These are phyloP conservation scores for Urosaurus nigricauda DNA, from an alignment of 2,797 vertebrate genomes.

Conservation along the genomic window DNA sequence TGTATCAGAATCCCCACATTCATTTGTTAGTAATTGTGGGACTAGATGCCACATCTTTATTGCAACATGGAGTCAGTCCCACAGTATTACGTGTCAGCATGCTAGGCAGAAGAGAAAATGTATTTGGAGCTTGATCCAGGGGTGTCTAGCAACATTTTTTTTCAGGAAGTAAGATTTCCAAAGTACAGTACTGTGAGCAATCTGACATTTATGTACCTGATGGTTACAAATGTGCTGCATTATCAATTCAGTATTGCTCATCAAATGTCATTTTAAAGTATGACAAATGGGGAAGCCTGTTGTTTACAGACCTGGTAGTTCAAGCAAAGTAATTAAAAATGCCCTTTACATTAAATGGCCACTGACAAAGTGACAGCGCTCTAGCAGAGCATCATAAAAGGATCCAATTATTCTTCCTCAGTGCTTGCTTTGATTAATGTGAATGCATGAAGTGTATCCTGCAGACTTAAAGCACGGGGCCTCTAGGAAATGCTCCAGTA, in stretches of 20 bases:
- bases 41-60: too few species aligned
- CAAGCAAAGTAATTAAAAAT: constrained; percentile 8
- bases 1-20: too few species aligned
- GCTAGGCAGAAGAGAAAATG: not conserved
- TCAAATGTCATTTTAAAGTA: not conserved
- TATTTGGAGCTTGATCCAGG: not conserved
- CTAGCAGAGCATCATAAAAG: not conserved
- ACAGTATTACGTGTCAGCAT: not conserved
- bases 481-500: not conserved
- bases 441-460: not conserved
- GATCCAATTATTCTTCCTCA: not conserved
- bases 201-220: not conserved
- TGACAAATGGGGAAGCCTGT: not conserved
- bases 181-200: not conserved
- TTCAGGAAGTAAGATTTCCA: not conserved
- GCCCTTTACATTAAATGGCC: not conserved
- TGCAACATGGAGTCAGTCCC: not conserved
- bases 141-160: not conserved
- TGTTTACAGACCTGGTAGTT: constrained; percentile 2
- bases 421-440: not conserved
- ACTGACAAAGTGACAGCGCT: not conserved
- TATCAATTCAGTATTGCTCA: constrained; percentile 7
- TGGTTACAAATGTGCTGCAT: not conserved
- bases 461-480: not conserved
- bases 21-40: too few species aligned